phyloP scores from a whole-genome alignment of 2,113 vertebrate species.

The Apodemus sylvaticus region DNA sequence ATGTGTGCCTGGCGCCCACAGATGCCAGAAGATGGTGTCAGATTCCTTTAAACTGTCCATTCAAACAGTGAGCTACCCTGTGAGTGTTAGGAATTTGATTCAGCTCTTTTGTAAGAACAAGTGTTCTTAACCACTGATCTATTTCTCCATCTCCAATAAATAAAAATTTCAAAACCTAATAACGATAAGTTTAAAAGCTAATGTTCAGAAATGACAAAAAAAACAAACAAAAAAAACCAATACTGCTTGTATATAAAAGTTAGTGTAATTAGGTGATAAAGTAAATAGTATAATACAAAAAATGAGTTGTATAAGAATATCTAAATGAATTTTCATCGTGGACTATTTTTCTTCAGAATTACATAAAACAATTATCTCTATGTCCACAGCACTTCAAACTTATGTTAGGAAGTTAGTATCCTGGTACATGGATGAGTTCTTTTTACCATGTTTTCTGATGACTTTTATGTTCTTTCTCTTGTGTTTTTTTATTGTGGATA shows the following conservation, averaged over 20 bases:
- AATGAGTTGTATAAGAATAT: neutral
- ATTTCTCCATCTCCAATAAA: neutral
- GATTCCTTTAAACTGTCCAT: neutral
- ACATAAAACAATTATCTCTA: neutral
- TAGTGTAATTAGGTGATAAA: slow-evolving; percentile 7
- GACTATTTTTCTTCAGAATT: neutral
- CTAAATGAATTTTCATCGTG: neutral
- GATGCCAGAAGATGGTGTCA: neutral
- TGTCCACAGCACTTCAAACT: neutral
- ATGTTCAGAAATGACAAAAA: too few relatives aligned
- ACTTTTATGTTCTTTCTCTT: neutral
- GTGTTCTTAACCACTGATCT: neutral
- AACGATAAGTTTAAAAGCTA: neutral
- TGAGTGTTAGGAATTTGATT: neutral
- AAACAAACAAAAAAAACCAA: neutral
- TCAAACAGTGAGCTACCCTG: neutral
- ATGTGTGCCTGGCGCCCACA: neutral
- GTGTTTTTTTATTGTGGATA: neutral
- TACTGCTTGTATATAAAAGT: neutral
- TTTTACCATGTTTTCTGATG: neutral
- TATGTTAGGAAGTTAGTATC: neutral
- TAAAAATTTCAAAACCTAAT: neutral
- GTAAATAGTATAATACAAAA: neutral
- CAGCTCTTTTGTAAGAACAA: neutral
- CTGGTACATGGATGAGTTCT: neutral